Evolutionary conservation across 2,113 vertebrate species (phyloP), one percentile per base, ranked within the genome.

Genomic region (Proterorhinus semilunaris): DNA sequence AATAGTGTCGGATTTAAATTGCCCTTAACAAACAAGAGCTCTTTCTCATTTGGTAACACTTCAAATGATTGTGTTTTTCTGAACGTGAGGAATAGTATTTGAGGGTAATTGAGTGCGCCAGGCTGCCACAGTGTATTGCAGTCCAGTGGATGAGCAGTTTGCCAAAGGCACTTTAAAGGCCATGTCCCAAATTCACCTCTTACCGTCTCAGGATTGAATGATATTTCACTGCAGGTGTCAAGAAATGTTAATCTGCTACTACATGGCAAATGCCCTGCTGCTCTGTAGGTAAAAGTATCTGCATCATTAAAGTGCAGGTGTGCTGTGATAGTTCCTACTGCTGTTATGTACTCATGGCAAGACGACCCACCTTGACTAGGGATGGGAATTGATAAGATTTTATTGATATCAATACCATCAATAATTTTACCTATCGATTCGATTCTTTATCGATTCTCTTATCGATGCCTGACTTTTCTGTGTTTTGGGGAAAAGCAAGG

Each of bases 111-210:
- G 78, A 61, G 64, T 83, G 62, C n/a, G 75, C 75, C 80, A 81
- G 67, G 65, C 65, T 68, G 86, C 76, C 77, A 78, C 68, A 21
- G 68, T 77, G 79, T 71, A 65, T 80, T 85, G 66, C 69, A 62
- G 48, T 79, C 82, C 85, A 80, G 74, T 72, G 78, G 72, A 73
- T 81, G 82, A 90, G 62, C 73, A 66, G 73, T 87, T 87, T 83
- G 74, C 82, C 74, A 78, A 75, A 65, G 71, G 76, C 82, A 62
- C 6, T 69, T 77, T 36, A 80, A 75, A 53, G 76, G 66, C 68
- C 1, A 12, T 71, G 80, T 83, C 84, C 82, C 71, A 36, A 12
- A 13, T 66, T 84, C 80, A 82, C 81, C 83, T 80, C 61, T 78
- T 53, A 58, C 65, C 69, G 45, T 70, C 65, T 57, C 61, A 13